Base-by-base conservation (phyloP, 2,888 invertebrate genomes). In the Gnatocerus cornutus region DNA sequence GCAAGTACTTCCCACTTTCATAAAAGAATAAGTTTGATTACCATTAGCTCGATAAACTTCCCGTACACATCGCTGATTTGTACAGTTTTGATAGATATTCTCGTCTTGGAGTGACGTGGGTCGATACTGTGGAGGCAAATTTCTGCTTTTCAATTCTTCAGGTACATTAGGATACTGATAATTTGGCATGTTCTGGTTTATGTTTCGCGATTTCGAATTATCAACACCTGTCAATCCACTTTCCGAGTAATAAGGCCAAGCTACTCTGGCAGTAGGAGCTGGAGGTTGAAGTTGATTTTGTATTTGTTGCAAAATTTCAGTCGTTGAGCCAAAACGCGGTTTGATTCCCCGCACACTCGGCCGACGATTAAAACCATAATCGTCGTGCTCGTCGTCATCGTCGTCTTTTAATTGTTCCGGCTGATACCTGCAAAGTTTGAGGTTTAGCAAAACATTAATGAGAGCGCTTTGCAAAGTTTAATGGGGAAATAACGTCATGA, bases 321-420 rank as follows among this genome's bases (percentile, higher is more conserved):
- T 93, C 3, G 91, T 91, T 0, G 94, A 92, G 8, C 93, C 93
- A 73, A 94, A 91, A 73, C 93, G 90, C n/a, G 95, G 93, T 80
- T 95, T 95, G 72, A 96, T 95, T 0, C 96, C 95, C 0, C 95
- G 89, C 0, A 96, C 96, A 0, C 94, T 94, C 0, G 96, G 96
- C n/a, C 96, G 87, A 37, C 94, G 89, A 79, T 94, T 93, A 83
- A 96, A 96, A 0, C 96, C 96, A 78, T 96, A 95, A 81, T 96
- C 95, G 76, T 95, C 95, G 76, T 94, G 93, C 75, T 95, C 94
- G 68, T 93, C 92, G 56, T 93, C 93, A 68, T 90, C 87, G 12
- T 86, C 85, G 66, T 88, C 67, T 45, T 61, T 88, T 78, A 87
- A 86, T 71, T 87, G 84, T 72, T 87, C 87, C 27, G 87, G 86